Conservation (phyloP, 2,113 vertebrate species). For the Ceyx margarethae region DNA sequence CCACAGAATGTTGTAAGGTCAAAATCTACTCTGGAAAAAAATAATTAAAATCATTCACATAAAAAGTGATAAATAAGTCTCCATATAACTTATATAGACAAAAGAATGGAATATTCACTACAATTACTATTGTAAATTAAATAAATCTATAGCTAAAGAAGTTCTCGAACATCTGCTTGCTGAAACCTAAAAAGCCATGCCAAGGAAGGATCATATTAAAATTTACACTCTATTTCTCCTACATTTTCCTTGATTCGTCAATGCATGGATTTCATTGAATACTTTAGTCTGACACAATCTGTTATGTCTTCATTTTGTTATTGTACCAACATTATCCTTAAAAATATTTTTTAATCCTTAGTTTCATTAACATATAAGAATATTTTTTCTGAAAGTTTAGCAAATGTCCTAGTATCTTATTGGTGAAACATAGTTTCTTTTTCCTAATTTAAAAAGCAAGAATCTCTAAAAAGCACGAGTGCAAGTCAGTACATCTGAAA, state of each 20-base stretch:
- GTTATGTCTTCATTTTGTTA: not conserved
- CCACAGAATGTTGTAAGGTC: not conserved
- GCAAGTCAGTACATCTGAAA: not conserved
- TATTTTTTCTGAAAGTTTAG: not conserved
- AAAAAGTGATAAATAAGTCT: not conserved
- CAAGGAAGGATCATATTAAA: not conserved
- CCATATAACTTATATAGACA: not conserved
- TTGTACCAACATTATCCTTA: not conserved
- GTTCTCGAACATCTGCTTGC: not conserved
- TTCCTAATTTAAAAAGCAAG: not conserved
- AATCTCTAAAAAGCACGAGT: not conserved
- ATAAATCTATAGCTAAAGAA: not conserved
- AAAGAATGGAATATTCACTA: not conserved
- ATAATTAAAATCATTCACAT: not conserved
- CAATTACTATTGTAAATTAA: not conserved
- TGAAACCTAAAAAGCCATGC: not conserved
- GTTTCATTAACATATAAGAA: not conserved
- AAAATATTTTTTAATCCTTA: not conserved
- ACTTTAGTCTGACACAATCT: not conserved
- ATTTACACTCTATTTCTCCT: not conserved
- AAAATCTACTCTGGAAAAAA: not conserved
- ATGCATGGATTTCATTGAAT: not conserved
- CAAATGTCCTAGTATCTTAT: not conserved
- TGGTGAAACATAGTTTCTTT: not conserved
- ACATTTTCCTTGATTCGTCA: not conserved